Percentiles rank a stretch among this genome's conserved stretches.
These are phyloP conservation scores for Mormyrus iriodes DNA, from an alignment of 2,113 vertebrate genomes.

Conservation along the genomic window DNA sequence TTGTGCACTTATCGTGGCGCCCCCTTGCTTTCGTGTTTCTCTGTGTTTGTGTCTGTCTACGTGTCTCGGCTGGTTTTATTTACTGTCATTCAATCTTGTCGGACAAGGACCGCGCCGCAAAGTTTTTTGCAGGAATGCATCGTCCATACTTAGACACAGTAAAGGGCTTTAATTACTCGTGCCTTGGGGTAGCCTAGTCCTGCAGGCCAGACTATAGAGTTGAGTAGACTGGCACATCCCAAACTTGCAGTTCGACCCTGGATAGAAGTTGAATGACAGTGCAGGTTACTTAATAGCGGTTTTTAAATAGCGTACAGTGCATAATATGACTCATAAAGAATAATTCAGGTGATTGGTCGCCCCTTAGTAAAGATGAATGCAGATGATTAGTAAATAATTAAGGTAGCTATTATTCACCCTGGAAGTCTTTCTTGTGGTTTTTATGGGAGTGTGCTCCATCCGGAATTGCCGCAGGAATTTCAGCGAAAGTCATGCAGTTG, in stretches of 20 bases:
- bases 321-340: background rate
- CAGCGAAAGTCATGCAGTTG: background rate
- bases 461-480: background rate
- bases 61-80: background rate
- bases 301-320: background rate
- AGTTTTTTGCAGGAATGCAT: background rate
- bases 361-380: background rate
- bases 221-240: background rate
- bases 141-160: background rate
- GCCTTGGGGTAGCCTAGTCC: background rate
- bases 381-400: background rate
- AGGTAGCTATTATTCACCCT: background rate
- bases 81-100: background rate
- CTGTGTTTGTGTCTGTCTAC: background rate
- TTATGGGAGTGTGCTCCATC: background rate
- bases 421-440: background rate
- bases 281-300: background rate
- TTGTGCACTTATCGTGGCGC: background rate
- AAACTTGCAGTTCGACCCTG: background rate
- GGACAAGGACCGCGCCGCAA: background rate
- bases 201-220: background rate
- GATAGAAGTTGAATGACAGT: background rate
- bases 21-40: background rate
- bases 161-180: background rate
- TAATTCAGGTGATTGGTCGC: background rate